A percentile compares a stretch with the other conserved stretches of the same genome.
These are phyloP conservation scores for Pteropus rufus DNA, from an alignment of 2,797 vertebrate genomes.

Conservation along the genomic window DNA sequence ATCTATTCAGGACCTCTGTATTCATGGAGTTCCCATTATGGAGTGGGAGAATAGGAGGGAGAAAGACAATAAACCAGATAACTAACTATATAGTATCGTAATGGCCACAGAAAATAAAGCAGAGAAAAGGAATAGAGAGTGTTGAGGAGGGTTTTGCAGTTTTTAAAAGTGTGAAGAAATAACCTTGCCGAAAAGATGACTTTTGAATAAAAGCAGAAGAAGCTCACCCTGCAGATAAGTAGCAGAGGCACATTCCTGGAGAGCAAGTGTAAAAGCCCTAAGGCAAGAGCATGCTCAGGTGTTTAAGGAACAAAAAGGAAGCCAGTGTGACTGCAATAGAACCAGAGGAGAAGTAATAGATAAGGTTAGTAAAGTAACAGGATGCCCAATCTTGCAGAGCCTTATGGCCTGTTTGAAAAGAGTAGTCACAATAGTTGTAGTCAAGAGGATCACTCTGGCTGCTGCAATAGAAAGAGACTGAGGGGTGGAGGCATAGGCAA, in stretches of 20 bases:
- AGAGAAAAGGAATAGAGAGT: not conserved
- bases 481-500: not conserved
- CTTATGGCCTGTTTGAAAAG: not conserved
- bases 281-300: not conserved
- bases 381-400: not conserved
- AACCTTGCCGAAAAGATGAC: not conserved
- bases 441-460: not conserved
- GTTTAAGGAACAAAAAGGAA: not conserved
- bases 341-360: not conserved
- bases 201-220: slow-evolving; percentile 23
- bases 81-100: not conserved
- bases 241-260: not conserved
- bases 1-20: not conserved
- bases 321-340: not conserved
- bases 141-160: not conserved
- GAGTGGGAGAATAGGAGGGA: not conserved
- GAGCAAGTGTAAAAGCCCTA: not conserved
- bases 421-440: not conserved
- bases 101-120: not conserved
- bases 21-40: not conserved
- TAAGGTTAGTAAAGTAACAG: not conserved
- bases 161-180: slow-evolving; percentile 16
- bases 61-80: slow-evolving; percentile 5
- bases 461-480: not conserved
- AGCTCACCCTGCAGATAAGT: not conserved